Evolutionary conservation across 1,140 invertebrate genomes (phyloP), one percentile per base, ranked within the genome.

Genomic region (Teleogryllus occipitalis): DNA sequence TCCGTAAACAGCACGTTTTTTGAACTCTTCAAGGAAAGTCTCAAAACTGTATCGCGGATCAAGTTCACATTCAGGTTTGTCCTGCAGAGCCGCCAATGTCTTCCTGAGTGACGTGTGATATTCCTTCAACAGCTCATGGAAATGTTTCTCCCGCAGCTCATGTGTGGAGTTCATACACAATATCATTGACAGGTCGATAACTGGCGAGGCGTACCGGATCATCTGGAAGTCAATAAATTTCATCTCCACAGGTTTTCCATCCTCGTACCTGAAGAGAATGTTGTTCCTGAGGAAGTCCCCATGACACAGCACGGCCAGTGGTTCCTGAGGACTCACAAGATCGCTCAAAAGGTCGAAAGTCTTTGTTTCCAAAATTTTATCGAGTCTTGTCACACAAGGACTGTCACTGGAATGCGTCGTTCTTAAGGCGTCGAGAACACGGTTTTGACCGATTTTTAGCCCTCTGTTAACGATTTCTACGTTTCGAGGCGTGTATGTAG

Each of bases 201-300:
- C 74, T 49, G 79, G 80, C 72, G 78, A 81, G 8, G 39, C 77
- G 21, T 79, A 80, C 7, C 47, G 22, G 8, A 47, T 8, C 8
- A 76, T 79, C 72, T 82, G 82, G 3, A 80, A 54, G 48, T 82
- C 82, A 39, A 82, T n/a, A 1, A 82, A 49, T 6, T 65, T 74
- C 18, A 82, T 76, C 46, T 80, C 76, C 5, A 76, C 10, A 3
- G 75, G 75, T 22, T 76, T 76, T 83, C 83, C 80, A 8, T 76
- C 49, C 7, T 85, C 81, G 48, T 86, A 85, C 80, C 85, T 85
- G 82, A 87, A 90, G 74, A 90, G 81, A n/a, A 90, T 84, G 80
- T 90, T 90, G 80, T 90, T 90, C 75, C 85, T 87, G 86, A 88
- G 89, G 81, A 86, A 88, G 82, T 90, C 89, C 18, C 89, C 89